A percentile compares a stretch with the other conserved stretches of the same genome.
These are phyloP conservation scores for Leptosomus discolor DNA, from an alignment of 2,113 vertebrate genomes.

Conservation along the genomic window DNA sequence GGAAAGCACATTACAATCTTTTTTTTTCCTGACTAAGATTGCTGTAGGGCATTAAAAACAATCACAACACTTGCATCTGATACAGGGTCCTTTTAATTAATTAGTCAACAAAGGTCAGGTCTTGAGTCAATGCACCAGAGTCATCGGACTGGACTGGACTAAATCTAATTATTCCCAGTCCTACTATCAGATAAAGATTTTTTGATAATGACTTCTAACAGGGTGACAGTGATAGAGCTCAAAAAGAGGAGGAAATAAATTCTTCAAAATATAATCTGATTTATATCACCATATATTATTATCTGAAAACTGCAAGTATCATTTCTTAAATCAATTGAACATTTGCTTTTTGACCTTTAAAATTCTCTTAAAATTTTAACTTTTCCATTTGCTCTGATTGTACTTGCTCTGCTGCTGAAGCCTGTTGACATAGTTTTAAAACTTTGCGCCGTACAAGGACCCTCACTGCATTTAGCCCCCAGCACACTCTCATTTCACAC, in stretches of 20 bases:
- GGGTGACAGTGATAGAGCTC: background rate
- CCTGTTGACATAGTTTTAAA: background rate
- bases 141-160: background rate
- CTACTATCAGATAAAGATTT: slow-evolving; percentile 26
- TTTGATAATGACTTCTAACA: slow-evolving; percentile 1
- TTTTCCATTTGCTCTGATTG: background rate
- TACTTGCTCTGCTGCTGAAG: background rate
- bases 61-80: slow-evolving; percentile 29
- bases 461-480: background rate
- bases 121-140: background rate
- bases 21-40: background rate
- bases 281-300: background rate
- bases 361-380: too few species aligned
- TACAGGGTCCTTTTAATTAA: slow-evolving; percentile 27
- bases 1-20: background rate
- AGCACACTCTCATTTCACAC: background rate
- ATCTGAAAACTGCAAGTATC: background rate
- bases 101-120: slow-evolving; percentile 18
- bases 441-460: background rate
- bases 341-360: background rate
- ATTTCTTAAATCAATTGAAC: background rate
- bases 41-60: background rate
- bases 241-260: background rate
- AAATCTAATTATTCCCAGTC: slow-evolving; percentile 31
- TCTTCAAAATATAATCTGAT: background rate